A percentile compares a stretch with the other conserved stretches of the same genome.
phyloP scores from a whole-genome alignment of 2,888 invertebrate species.

The Phragmatobia fuliginosa region DNA sequence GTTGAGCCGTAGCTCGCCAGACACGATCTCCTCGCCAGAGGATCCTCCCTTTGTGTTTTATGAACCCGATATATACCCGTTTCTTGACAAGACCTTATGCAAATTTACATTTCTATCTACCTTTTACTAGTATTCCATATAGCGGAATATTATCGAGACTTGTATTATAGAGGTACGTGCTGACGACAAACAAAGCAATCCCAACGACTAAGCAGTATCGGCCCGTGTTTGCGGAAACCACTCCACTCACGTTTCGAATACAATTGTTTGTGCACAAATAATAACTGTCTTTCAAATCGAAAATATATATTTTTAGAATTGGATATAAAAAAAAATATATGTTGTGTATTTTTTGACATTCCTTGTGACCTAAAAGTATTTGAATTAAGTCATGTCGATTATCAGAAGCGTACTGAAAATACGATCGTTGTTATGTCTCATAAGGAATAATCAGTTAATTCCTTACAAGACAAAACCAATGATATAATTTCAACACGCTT shows the following conservation, averaged over 20 bases:
- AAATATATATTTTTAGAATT: background rate
- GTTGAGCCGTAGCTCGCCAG: too few species aligned
- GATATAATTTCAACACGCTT: too few species aligned
- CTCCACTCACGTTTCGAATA: background rate
- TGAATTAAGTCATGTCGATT: background rate
- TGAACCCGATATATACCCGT: too few species aligned
- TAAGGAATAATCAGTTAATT: too few species aligned
- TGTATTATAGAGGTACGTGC: background rate
- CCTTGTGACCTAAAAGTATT: background rate
- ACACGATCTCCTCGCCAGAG: too few species aligned
- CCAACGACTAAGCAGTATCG: background rate
- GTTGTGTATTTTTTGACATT: background rate
- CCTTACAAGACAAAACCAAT: too few species aligned
- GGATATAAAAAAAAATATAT: background rate
- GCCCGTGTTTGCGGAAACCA: background rate
- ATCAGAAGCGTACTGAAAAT: too few species aligned
- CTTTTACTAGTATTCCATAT: background rate
- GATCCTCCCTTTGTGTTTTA: too few species aligned
- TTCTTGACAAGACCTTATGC: too few species aligned
- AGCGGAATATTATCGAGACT: background rate
- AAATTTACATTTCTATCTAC: background rate
- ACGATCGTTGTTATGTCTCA: too few species aligned
- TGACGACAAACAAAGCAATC: background rate
- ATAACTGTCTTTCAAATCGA: background rate
- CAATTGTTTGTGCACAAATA: background rate